Percentiles rank a stretch among this genome's conserved stretches.
Conservation (phyloP, 2,888 invertebrate genomes). For the Colletes collaris region DNA sequence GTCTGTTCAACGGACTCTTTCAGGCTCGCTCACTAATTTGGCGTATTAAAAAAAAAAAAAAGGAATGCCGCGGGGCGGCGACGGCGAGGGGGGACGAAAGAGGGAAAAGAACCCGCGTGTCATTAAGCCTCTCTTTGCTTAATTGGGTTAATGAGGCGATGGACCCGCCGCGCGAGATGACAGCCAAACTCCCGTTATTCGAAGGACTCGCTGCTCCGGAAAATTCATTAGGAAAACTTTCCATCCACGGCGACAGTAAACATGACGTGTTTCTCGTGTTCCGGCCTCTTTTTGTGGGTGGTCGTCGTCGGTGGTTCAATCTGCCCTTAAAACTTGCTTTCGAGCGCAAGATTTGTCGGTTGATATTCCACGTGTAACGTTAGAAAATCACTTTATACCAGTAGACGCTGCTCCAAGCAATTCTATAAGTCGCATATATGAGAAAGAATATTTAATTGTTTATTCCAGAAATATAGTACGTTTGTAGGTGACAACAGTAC, state of each 20-base stretch:
- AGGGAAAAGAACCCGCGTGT: constrained; percentile 67
- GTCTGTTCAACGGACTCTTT: constrained; percentile 63
- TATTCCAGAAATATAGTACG: too few species aligned
- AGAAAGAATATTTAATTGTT: too few species aligned
- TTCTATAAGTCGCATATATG: too few species aligned
- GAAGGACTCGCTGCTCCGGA: constrained; percentile 45
- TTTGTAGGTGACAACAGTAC: too few species aligned
- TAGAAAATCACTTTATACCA: too few species aligned
- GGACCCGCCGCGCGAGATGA: constrained; percentile 72
- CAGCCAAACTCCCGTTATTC: constrained; percentile 55
- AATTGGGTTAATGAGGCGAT: constrained; percentile 80
- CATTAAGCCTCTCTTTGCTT: constrained; percentile 73
- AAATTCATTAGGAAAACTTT: constrained; percentile 64
- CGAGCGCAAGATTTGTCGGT: too few species aligned
- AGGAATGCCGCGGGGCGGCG: too few species aligned
- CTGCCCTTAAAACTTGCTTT: too few species aligned
- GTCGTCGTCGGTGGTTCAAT: too few species aligned
- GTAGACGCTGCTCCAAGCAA: too few species aligned
- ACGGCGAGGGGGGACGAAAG: neutral
- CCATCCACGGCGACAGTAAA: constrained; percentile 15
- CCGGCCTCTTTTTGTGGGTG: neutral
- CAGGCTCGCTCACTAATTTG: constrained; percentile 69
- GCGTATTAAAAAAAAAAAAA: constrained; percentile 58
- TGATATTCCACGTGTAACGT: too few species aligned
- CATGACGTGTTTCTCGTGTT: constrained; percentile 1